Evolutionary conservation across 2,797 vertebrate species (phyloP), one percentile per base, ranked within the genome.

Genomic region (Periparus ater): DNA sequence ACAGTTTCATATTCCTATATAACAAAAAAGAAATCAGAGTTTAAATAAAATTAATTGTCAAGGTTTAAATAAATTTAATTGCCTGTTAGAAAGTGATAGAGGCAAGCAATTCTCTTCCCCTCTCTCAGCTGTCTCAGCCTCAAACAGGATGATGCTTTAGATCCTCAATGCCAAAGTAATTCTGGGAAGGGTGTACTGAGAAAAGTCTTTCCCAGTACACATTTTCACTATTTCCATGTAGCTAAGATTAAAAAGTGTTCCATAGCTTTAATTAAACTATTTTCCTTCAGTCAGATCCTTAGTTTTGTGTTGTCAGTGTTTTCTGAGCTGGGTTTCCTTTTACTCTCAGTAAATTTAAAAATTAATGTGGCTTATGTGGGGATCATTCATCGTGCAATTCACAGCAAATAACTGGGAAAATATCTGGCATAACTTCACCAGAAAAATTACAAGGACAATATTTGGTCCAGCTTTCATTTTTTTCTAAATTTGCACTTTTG

Each of bases 391-490:
- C 87, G 91, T 77, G 70, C 85, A 89, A 93, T 75, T 95, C 79
- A 42, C 40, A 70, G 17, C 61, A 95, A 96, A 88, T 67, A 94
- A 54, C 67, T 88, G 20, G 38, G 48, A 61, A 75, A 88, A 95
- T 62, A 79, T 70, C 88, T 85, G 78, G 61, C 10, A 17, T 73
- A 95, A 87, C 91, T 96, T 95, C 84, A 70, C 90, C 77, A 83
- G 23, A 91, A 89, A 96, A 96, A 96, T 95, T 74, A 83, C 91
- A 94, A 95, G 70, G 85, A 96, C 83, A 95, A 96, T 87, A 94
- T 94, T 80, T 88, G 93, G 83, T 95, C 94, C 85, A 77, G 73
- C 73, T 95, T 95, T 90, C 68, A 60, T 38, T 92, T 96, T 92
- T 86, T 92, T 58, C 89, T 91, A 78, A 95, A 87, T 89, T 76